Conservation (phyloP, 2,113 vertebrate species). For the Gobio gobio region DNA sequence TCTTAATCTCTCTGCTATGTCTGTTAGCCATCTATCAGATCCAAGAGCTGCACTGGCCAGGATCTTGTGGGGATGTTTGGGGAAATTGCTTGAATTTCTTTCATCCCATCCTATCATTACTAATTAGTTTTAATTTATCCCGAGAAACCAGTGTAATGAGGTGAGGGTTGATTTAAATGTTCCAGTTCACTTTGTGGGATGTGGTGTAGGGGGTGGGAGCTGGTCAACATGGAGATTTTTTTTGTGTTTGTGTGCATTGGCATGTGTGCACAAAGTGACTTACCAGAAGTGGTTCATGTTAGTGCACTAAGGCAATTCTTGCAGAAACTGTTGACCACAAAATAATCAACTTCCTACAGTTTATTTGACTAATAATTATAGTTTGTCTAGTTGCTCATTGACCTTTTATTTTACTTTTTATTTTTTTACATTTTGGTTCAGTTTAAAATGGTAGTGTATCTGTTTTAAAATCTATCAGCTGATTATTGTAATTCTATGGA, state of each 20-base stretch:
- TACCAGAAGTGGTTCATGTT: slow-evolving; percentile 5
- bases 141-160: slow-evolving; percentile 61
- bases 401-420: too few relatives aligned
- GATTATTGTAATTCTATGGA: too few relatives aligned
- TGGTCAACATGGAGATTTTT: slow-evolving; percentile 29
- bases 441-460: too few relatives aligned
- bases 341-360: not conserved
- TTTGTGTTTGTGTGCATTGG: slow-evolving; percentile 32
- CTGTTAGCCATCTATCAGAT: slow-evolving; percentile 59
- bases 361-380: not conserved
- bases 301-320: not conserved
- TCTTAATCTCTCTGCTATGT: slow-evolving; percentile 62
- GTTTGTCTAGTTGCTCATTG: not conserved
- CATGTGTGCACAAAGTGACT: not conserved
- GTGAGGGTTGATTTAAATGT: slow-evolving; percentile 52
- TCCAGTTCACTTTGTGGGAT: slow-evolving; percentile 33
- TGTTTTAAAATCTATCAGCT: too few relatives aligned
- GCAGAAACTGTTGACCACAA: not conserved
- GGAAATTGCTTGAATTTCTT: slow-evolving; percentile 67
- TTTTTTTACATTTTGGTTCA: too few relatives aligned
- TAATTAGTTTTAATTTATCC: slow-evolving; percentile 62
- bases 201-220: slow-evolving; percentile 21
- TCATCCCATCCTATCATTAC: slow-evolving; percentile 49
- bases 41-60: slow-evolving; percentile 62
- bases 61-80: slow-evolving; percentile 60